Conservation (phyloP, 2,888 invertebrate species). For the Machimus atricapillus region DNA sequence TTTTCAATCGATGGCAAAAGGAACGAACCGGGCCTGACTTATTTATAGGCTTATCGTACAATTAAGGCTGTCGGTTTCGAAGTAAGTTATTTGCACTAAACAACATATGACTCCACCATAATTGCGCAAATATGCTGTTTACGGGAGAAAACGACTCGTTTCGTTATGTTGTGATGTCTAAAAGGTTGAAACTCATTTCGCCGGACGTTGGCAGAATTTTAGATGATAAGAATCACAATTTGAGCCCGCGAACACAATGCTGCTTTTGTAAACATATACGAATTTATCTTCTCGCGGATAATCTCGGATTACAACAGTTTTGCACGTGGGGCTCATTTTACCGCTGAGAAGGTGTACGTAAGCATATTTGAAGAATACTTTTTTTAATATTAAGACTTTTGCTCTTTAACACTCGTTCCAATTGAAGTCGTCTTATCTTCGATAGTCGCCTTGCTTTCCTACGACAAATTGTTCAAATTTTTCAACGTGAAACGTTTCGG, state of each 20-base stretch:
- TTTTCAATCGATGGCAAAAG: neutral
- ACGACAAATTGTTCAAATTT: neutral
- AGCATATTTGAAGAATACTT: neutral
- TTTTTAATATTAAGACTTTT: neutral
- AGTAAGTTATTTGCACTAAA: neutral
- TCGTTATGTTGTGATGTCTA: neutral
- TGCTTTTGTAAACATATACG: neutral
- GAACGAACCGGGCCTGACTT: neutral
- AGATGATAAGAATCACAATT: neutral
- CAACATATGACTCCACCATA: neutral
- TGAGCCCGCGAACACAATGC: neutral
- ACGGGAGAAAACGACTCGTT: neutral
- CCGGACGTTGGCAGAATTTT: neutral
- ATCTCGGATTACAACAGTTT: neutral
- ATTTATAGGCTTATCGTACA: neutral
- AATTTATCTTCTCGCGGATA: neutral
- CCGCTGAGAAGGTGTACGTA: neutral
- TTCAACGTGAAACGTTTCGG: too few relatives aligned
- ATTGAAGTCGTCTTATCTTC: neutral
- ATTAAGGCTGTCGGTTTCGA: neutral
- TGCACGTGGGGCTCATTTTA: neutral
- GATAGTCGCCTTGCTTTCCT: neutral
- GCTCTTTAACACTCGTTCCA: neutral
- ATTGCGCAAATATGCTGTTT: neutral
- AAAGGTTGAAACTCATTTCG: neutral